Evolutionary conservation across 2,113 vertebrate species (phyloP).

Genomic region (Collichthys lucidus): DNA sequence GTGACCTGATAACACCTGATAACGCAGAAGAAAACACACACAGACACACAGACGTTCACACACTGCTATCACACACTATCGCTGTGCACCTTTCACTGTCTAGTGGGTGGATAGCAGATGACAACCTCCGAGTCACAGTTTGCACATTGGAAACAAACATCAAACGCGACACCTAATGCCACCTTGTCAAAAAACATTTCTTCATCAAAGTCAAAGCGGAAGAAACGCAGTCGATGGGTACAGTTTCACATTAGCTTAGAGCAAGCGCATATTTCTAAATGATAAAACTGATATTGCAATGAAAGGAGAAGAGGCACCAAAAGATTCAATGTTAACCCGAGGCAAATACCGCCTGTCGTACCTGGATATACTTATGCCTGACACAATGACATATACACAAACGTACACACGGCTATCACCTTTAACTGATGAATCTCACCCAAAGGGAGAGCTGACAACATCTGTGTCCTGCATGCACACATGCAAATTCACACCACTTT

Average conservation of each 20-base stretch:
- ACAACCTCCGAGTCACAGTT: slow-evolving; percentile 29
- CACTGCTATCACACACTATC: background rate
- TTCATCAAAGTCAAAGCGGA: slow-evolving; percentile 28
- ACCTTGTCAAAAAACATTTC: slow-evolving; percentile 17
- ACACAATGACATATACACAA: slow-evolving; percentile 2
- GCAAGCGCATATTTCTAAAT: slow-evolving; percentile 10
- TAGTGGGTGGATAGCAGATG: background rate
- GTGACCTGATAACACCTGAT: slow-evolving; percentile 2
- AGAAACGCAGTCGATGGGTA: background rate
- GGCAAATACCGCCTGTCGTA: slow-evolving; percentile 8
- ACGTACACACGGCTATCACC: slow-evolving; percentile 17
- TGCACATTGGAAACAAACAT: slow-evolving; percentile 35
- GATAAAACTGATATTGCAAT: slow-evolving; percentile 9
- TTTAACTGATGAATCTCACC: slow-evolving; percentile 36
- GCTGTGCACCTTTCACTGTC: slow-evolving; percentile 1
- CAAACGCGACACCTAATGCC: slow-evolving; percentile 17
- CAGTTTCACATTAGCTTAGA: background rate
- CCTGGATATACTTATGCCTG: slow-evolving; percentile 16
- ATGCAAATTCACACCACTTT: slow-evolving; percentile 2
- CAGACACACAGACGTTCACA: background rate
- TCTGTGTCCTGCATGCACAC: slow-evolving; percentile 7
- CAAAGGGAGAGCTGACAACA: slow-evolving; percentile 37
- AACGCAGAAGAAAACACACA: background rate
- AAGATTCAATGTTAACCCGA: slow-evolving; percentile 2
- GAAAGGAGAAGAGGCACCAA: background rate